Evolutionary conservation across 2,797 vertebrate species (phyloP), one percentile per base, ranked within the genome.

Genomic region (Chloroceryle inda): DNA sequence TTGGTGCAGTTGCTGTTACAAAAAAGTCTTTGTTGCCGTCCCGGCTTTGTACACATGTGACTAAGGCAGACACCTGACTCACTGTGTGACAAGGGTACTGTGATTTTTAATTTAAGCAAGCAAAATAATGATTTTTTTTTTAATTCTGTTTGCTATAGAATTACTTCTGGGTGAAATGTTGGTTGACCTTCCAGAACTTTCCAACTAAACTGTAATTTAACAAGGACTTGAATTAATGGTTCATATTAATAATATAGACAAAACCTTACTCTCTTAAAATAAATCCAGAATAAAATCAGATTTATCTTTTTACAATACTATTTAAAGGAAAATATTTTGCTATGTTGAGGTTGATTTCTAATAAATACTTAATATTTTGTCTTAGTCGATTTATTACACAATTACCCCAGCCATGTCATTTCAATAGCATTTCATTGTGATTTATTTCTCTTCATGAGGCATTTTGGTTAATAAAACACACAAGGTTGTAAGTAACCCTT

Each of bases 391-490:
- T 85, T 82, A 44, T 92, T 80, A 23, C 91, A 75, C 10, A 23
- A 68, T 89, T 63, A 14, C 27, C 5, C 2, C 23, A 6, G n/a
- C 22, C 11, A 58, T 42, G 78, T 38, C 38, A 38, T 38, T 38
- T 38, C 38, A 38, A 62, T 42, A 79, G 61, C 45, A 75, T 91
- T 94, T 87, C 31, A 74, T 77, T 91, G 78, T 93, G 89, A 92
- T 85, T 92, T 89, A 59, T 92, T 92, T 89, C 6, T 73, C 40
- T 88, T 80, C 59, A 77, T 5, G 29, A 55, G 35, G 4, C 89
- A 77, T 77, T 92, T 94, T 80, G 33, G 8, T 82, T 94, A 95
- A 89, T 95, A 85, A 95, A 96, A 85, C 45, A 44, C 6, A 50
- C 4, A 17, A 69, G 66, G 13, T 40, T 80, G 2, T 68, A 79